Conservation (phyloP, 1,140 invertebrate genomes). For the Caenorhabditis latens region DNA sequence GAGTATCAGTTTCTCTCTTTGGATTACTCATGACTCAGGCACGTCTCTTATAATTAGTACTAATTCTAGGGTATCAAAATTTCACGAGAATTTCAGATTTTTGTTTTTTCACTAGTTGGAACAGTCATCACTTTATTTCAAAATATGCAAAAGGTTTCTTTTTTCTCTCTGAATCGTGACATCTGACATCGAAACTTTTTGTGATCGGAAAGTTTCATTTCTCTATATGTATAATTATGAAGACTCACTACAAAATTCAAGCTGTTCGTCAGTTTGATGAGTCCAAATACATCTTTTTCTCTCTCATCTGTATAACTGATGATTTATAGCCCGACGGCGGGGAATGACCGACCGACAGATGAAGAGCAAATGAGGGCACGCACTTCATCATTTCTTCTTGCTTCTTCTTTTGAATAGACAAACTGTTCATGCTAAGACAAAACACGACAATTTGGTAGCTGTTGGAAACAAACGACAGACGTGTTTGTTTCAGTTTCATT, state of each 20-base stretch:
- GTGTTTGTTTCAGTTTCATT: conserved; percentile 7
- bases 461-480: background rate
- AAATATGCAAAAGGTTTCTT: too few species aligned
- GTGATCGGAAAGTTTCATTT: background rate
- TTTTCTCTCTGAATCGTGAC: too few species aligned
- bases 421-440: background rate
- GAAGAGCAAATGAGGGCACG: background rate
- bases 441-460: background rate
- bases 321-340: conserved; percentile 11
- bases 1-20: too few species aligned
- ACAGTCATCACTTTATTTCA: too few species aligned
- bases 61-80: too few species aligned
- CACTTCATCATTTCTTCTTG: conserved; percentile 28
- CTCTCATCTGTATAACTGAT: background rate
- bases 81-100: too few species aligned
- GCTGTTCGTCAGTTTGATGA: conserved; percentile 43
- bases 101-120: too few species aligned
- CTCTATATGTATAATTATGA: background rate
- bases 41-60: too few species aligned
- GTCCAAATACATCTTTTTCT: conserved; percentile 20
- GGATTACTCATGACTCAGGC: too few species aligned
- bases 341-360: conserved; percentile 1
- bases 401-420: background rate
- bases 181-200: background rate
- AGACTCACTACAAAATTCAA: background rate